These are phyloP conservation scores for Lindbergichthys nudifrons DNA, from an alignment of 2,797 vertebrate species.

Conservation along the genomic window DNA sequence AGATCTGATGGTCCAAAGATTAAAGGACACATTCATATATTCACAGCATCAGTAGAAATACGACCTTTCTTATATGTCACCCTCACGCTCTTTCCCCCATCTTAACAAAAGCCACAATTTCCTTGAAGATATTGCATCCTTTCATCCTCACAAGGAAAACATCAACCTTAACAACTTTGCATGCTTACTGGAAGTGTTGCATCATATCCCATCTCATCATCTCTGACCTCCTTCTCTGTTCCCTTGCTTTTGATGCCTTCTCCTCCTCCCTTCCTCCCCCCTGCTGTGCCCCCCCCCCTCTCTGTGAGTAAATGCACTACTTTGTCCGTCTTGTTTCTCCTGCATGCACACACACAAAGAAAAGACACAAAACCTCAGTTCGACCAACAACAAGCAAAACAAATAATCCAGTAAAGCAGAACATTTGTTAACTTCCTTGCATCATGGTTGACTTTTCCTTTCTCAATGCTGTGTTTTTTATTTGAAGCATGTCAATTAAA, in stretches of 20 bases:
- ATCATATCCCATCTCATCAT: conserved; percentile 29
- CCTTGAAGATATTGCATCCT: not conserved
- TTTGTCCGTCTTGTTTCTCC: conserved; percentile 23
- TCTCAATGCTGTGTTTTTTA: not conserved
- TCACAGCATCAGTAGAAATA: not conserved
- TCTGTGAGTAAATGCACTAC: conserved; percentile 66
- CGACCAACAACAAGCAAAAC: not conserved
- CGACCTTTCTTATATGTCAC: conserved; percentile 31
- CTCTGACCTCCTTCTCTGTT: conserved; percentile 60
- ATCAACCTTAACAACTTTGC: not conserved
- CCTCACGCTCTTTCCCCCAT: not conserved
- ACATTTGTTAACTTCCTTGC: not conserved
- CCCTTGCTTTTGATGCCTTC: conserved; percentile 37
- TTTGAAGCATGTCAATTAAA: not conserved
- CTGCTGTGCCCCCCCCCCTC: conserved; percentile 51
- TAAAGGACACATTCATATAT: conserved; percentile 3
- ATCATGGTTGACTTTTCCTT: not conserved
- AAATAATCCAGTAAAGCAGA: not conserved
- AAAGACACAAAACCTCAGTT: not conserved
- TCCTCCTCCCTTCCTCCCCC: conserved; percentile 34
- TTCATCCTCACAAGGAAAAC: not conserved
- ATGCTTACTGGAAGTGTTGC: conserved; percentile 8
- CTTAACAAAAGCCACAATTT: conserved; percentile 7
- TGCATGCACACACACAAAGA: not conserved
- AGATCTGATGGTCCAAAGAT: not conserved